Evolutionary conservation across 2,113 vertebrate genomes (phyloP), one percentile per base, ranked within the genome.

Genomic region (Actenoides lindsayi): DNA sequence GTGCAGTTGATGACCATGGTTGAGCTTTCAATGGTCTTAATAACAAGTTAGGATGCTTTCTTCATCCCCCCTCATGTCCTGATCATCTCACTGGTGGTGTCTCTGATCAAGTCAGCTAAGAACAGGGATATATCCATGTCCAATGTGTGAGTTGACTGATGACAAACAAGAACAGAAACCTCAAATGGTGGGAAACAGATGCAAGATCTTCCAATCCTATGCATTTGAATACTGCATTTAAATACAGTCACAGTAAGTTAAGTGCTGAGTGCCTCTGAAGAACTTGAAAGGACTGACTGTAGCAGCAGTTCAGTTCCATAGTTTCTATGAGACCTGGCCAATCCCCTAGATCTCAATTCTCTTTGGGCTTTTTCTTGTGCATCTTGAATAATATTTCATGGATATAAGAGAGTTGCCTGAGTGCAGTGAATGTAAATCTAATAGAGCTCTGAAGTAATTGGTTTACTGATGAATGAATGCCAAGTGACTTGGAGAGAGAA

Each of bases 401-500:
- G 19, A 11, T 42, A 4, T 59, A 16, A 51, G 27, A 63, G 14
- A 67, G 14, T 0, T 80, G 67, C 87, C 78, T 77, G 46, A 88
- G 30, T 77, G 42, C 54, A 67, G 9, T 70, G 56, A 93, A 81
- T 41, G 16, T 67, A 92, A 96, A 88, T 83, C 67, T 73, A 93
- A 90, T 50, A 63, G 39, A 88, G 18, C 27, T 30, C 24, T 88
- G 59, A 90, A 88, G 48, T 86, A 81, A 86, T 86, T 86, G 46
- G 50, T 80, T 96, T 95, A 70, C 63, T 59, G 54, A 51, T 24
- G 59, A 85, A 88, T 35, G 67, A 83, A 62, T 0, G 1, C 59
- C 63, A 89, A 89, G 20, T 71, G 48, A 87, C 60, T 93, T 89
- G 51, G 60, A 91, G 51, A 67, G 42, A 89, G 19, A 94, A 91